These are phyloP conservation scores for Campylorhamphus procurvoides DNA, from an alignment of 2,113 vertebrate genomes.

Conservation along the genomic window DNA sequence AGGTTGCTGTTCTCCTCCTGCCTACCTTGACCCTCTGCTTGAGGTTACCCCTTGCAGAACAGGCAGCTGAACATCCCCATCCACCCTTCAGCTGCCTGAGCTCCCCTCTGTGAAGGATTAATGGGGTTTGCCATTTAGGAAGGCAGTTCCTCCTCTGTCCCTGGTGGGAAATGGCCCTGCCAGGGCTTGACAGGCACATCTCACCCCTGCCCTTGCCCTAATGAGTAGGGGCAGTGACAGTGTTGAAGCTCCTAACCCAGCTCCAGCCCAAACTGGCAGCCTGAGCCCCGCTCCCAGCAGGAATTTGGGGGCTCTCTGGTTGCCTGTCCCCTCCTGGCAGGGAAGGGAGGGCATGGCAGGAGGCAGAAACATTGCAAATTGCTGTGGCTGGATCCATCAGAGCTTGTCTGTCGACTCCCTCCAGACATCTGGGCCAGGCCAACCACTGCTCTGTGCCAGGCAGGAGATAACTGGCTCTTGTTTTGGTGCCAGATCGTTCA, in stretches of 20 bases:
- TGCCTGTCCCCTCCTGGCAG: not conserved
- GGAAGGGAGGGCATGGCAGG: not conserved
- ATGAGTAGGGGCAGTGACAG: too few relatives aligned
- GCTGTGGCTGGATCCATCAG: not conserved
- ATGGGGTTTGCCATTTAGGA: too few relatives aligned
- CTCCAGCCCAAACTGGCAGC: not conserved
- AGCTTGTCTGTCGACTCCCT: not conserved
- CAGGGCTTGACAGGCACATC: too few relatives aligned
- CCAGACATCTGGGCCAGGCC: not conserved
- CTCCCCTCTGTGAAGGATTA: not conserved
- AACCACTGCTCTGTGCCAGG: not conserved
- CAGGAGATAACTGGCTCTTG: conserved; percentile 22
- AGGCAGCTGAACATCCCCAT: not conserved
- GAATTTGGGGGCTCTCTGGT: not conserved
- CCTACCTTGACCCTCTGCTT: not conserved
- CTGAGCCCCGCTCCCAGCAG: not conserved
- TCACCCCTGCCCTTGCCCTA: too few relatives aligned
- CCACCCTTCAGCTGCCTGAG: not conserved
- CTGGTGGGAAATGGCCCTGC: too few relatives aligned
- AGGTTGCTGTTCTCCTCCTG: not conserved
- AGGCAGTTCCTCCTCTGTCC: too few relatives aligned
- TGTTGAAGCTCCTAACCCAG: not conserved
- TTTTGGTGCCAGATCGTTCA: not conserved
- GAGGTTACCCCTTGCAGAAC: not conserved
- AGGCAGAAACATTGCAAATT: not conserved